Evolutionary conservation across 2,888 invertebrate species (phyloP).

Genomic region (Ophioninae sp.): DNA sequence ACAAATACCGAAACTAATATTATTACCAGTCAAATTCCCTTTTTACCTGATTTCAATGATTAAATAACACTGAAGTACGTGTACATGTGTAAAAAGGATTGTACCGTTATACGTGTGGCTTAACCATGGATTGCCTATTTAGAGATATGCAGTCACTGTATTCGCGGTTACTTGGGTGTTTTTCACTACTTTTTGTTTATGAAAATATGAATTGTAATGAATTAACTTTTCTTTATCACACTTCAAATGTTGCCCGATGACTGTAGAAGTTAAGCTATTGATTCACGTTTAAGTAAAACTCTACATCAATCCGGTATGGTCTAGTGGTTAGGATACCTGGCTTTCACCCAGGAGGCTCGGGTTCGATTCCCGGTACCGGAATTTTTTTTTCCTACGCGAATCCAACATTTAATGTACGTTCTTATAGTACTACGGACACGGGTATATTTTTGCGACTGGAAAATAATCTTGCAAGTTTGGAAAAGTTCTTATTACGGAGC

Average conservation of each 20-base stretch:
- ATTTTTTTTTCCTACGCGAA: slow-evolving; percentile 72
- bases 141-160: background rate
- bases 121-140: background rate
- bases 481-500: background rate
- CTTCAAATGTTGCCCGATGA: background rate
- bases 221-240: background rate
- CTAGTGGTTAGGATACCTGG: slow-evolving; percentile 85
- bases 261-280: background rate
- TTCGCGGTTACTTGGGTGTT: background rate
- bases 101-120: background rate
- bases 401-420: background rate
- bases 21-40: background rate
- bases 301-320: slow-evolving; percentile 79
- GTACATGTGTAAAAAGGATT: background rate
- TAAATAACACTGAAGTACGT: background rate
- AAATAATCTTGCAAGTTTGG: background rate
- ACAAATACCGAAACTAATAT: background rate
- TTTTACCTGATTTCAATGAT: background rate
- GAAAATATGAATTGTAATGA: background rate
- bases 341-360: slow-evolving; percentile 86
- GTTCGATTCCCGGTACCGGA: slow-evolving; percentile 85
- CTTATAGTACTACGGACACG: too few species aligned
- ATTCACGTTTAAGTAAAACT: background rate
- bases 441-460: background rate
- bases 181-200: background rate